These are phyloP conservation scores for Drosophila pandora DNA, from an alignment of 1,140 invertebrate genomes.

Conservation along the genomic window DNA sequence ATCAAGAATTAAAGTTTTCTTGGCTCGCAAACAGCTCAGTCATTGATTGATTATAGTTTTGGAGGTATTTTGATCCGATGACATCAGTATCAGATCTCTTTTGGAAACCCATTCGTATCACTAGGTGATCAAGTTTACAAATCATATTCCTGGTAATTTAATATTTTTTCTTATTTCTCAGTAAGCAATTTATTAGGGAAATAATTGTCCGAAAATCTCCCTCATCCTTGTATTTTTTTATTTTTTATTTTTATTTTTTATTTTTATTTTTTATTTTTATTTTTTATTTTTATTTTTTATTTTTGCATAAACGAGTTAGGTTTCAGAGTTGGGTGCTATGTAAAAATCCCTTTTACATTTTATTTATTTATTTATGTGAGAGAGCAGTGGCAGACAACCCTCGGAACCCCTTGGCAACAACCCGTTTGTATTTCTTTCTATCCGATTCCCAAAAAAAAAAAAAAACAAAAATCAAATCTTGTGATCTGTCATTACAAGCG, in stretches of 20 bases:
- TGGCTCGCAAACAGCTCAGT: not conserved
- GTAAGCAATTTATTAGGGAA: not conserved
- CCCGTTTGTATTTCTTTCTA: not conserved
- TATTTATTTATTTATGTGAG: slow-evolving; percentile 30
- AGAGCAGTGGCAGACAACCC: slow-evolving; percentile 7
- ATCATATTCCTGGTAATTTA: not conserved
- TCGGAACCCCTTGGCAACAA: slow-evolving; percentile 38
- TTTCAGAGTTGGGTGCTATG: not conserved
- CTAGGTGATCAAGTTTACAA: not conserved
- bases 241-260: too few species aligned
- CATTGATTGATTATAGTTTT: slow-evolving; percentile 9
- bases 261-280: too few species aligned
- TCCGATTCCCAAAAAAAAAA: not conserved
- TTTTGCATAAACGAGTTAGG: slow-evolving; percentile 24
- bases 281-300: not conserved
- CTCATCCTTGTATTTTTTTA: too few species aligned
- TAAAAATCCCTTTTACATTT: slow-evolving; percentile 29
- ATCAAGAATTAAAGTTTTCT: slow-evolving; percentile 7
- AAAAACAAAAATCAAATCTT: slow-evolving; percentile 15
- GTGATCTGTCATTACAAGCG: slow-evolving; percentile 48
- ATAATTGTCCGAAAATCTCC: too few species aligned
- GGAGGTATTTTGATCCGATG: not conserved
- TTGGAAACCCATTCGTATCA: not conserved
- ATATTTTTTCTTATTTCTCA: not conserved
- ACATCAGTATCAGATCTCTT: slow-evolving; percentile 1